Percentiles rank a stretch among this genome's conserved stretches.
Conservation (phyloP, 2,888 invertebrate species). For the Dynastes maya region DNA sequence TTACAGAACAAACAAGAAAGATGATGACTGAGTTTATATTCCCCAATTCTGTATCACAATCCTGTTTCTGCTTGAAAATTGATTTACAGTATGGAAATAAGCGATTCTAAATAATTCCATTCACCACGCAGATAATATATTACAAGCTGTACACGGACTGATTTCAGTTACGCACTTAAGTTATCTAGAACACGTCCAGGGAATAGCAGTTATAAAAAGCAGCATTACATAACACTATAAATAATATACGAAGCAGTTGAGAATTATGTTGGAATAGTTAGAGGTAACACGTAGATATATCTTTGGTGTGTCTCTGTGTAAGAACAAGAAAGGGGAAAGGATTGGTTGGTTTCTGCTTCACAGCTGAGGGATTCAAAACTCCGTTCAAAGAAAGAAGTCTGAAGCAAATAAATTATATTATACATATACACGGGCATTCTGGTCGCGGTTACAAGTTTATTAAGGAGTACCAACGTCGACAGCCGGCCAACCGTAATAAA, state of each 20-base stretch:
- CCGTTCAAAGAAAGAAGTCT: slow-evolving; percentile 23
- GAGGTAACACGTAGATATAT: slow-evolving; percentile 56
- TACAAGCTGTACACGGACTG: not conserved
- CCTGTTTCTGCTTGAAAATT: slow-evolving; percentile 2
- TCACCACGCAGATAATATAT: slow-evolving; percentile 19
- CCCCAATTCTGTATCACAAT: no score
- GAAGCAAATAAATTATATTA: slow-evolving; percentile 58
- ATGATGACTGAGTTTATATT: no score
- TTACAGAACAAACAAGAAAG: no score
- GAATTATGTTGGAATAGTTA: slow-evolving; percentile 31
- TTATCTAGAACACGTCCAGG: slow-evolving; percentile 12
- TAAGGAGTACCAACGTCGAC: slow-evolving; percentile 65
- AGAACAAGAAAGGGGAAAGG: slow-evolving; percentile 48
- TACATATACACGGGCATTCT: slow-evolving; percentile 57
- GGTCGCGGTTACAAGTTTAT: slow-evolving; percentile 64
- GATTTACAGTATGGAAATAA: slow-evolving; percentile 17
- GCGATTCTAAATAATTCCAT: slow-evolving; percentile 12
- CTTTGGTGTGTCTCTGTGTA: slow-evolving; percentile 42
- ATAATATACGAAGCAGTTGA: slow-evolving; percentile 35
- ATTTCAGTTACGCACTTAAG: slow-evolving; percentile 21
- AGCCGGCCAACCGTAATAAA: slow-evolving; percentile 64
- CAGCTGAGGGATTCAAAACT: slow-evolving; percentile 46
- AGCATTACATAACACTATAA: slow-evolving; percentile 50
- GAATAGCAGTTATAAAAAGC: slow-evolving; percentile 27
- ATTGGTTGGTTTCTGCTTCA: slow-evolving; percentile 52